Evolutionary conservation across 2,113 vertebrate species (phyloP).

Genomic region (Oryzias melastigma): DNA sequence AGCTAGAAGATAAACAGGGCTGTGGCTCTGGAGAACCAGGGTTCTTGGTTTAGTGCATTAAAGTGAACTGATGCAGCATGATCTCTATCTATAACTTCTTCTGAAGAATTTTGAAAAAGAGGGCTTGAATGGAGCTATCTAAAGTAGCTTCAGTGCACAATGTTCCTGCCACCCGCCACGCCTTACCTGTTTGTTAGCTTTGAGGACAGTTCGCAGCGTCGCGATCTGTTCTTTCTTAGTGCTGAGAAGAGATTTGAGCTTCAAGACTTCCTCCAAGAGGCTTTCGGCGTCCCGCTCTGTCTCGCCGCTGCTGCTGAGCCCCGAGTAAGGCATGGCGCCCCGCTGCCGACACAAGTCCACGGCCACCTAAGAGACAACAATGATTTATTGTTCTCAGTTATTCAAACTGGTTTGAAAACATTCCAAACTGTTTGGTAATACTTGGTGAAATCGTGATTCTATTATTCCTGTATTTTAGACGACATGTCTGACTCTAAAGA

Average conservation of each 20-base stretch:
- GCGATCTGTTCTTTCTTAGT: conserved; percentile 87
- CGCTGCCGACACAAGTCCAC: conserved; percentile 80
- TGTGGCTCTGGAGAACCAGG: too few species aligned
- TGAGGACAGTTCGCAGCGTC: conserved; percentile 86
- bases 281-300: conserved; percentile 78
- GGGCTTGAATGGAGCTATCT: neutral
- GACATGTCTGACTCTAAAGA: neutral
- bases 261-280: conserved; percentile 83
- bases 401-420: too few species aligned
- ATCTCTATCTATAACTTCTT: too few species aligned
- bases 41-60: too few species aligned
- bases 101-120: too few species aligned
- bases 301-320: conserved; percentile 60
- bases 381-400: too few species aligned
- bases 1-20: too few species aligned
- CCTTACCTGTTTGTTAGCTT: conserved; percentile 86
- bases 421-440: too few species aligned
- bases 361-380: conserved; percentile 64
- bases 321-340: conserved; percentile 68
- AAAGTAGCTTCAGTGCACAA: too few species aligned
- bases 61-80: too few species aligned
- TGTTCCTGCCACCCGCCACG: neutral
- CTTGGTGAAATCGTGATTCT: too few species aligned
- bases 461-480: neutral
- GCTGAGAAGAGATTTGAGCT: conserved; percentile 84